Evolutionary conservation across 2,113 vertebrate species (phyloP).

Genomic region (Sigmodon hispidus): DNA sequence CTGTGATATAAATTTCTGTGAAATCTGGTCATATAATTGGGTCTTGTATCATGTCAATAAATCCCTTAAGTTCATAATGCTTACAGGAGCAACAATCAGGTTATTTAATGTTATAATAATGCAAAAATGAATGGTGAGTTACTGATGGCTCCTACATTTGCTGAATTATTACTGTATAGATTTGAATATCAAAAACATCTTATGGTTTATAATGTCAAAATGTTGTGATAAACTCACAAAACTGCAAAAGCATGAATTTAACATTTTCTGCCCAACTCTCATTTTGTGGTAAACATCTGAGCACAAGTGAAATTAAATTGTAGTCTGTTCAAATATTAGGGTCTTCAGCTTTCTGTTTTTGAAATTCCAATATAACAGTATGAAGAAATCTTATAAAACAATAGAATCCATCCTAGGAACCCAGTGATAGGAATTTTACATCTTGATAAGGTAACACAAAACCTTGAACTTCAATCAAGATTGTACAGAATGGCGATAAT

Average conservation of each 20-base stretch:
- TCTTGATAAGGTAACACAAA: neutral
- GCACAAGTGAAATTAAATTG: neutral
- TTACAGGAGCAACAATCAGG: neutral
- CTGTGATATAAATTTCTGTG: neutral
- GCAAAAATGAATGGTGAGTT: neutral
- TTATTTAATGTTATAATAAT: neutral
- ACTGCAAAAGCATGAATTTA: conserved; percentile 15
- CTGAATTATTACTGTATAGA: neutral
- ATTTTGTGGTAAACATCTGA: neutral
- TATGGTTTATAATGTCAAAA: conserved; percentile 37
- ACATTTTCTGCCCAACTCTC: neutral
- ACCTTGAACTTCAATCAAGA: no score
- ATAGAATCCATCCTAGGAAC: neutral
- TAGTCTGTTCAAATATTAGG: neutral
- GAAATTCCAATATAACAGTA: neutral
- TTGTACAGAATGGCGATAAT: no score
- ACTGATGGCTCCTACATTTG: neutral
- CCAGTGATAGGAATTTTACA: neutral
- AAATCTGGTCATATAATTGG: neutral
- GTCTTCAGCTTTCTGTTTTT: neutral
- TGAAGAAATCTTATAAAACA: neutral
- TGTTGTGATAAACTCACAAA: neutral
- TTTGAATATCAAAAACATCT: neutral
- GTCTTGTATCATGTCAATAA: neutral
- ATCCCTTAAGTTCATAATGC: neutral